phyloP scores from a whole-genome alignment of 2,113 vertebrate species.

The Engraulis encrasicolus region DNA sequence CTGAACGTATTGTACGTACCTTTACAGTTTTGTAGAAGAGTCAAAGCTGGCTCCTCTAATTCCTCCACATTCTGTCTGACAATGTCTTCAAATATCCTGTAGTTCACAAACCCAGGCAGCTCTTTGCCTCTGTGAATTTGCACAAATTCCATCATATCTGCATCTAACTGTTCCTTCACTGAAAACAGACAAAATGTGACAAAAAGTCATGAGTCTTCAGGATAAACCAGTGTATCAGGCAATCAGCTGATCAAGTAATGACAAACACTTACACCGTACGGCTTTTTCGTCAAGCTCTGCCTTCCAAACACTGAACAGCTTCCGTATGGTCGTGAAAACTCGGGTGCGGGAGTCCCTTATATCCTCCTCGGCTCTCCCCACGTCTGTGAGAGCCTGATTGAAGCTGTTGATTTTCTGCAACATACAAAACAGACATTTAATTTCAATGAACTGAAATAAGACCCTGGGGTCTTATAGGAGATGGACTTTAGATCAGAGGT shows the following conservation, averaged over 20 bases:
- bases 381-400: slow-evolving; percentile 57
- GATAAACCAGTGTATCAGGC: background rate
- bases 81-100: slow-evolving; percentile 72
- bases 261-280: slow-evolving; percentile 53
- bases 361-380: slow-evolving; percentile 64
- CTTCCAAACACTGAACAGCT: slow-evolving; percentile 63
- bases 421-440: slow-evolving; percentile 22
- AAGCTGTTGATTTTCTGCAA: slow-evolving; percentile 73
- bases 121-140: slow-evolving; percentile 67
- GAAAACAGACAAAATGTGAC: background rate
- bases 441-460: too few species aligned
- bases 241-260: background rate
- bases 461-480: too few species aligned
- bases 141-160: slow-evolving; percentile 52
- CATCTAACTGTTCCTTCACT: slow-evolving; percentile 46
- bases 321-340: slow-evolving; percentile 68
- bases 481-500: too few species aligned
- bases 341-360: background rate
- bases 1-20: slow-evolving; percentile 51
- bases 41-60: slow-evolving; percentile 66
- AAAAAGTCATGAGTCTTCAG: background rate
- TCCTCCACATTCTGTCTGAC: slow-evolving; percentile 59
- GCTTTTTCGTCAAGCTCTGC: accelerated
- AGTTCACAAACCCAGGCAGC: slow-evolving; percentile 74
- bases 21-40: slow-evolving; percentile 40